A percentile compares a stretch with the other conserved stretches of the same genome.
These are phyloP conservation scores for Octopus sinensis DNA, from an alignment of 1,140 invertebrate species.

Conservation along the genomic window DNA sequence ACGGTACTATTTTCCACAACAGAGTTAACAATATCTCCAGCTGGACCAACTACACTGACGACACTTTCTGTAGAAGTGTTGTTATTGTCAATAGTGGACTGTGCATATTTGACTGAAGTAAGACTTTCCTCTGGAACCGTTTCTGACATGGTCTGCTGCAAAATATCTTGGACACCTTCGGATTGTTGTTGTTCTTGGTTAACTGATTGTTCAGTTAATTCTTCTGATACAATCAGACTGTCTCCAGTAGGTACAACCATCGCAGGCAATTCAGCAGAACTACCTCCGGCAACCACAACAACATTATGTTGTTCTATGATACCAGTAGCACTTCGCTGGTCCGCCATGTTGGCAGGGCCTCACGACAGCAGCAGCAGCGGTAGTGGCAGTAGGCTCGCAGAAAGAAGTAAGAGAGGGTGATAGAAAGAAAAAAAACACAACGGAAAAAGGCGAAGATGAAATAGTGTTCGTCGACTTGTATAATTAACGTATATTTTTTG, in stretches of 20 bases:
- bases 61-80: conserved; percentile 1
- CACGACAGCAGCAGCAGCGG: neutral
- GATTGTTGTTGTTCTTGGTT: conserved; percentile 14
- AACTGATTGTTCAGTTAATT: neutral
- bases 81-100: conserved; percentile 18
- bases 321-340: neutral
- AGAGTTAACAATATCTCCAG: conserved; percentile 24
- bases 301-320: conserved; percentile 2
- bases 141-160: conserved; percentile 55
- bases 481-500: neutral
- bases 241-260: neutral
- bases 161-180: conserved; percentile 51
- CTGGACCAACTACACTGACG: conserved; percentile 4
- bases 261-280: neutral
- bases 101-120: conserved; percentile 23
- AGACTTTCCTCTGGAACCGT: conserved; percentile 33
- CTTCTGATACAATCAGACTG: neutral
- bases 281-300: neutral
- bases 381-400: neutral
- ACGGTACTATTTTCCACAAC: conserved; percentile 32
- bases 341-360: neutral
- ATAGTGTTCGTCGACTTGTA: neutral
- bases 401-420: neutral
- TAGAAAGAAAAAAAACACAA: conserved; percentile 20
- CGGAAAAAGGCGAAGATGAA: conserved; percentile 11